Base-by-base conservation (phyloP, 1,140 invertebrate genomes). In the Achroia grisella region DNA sequence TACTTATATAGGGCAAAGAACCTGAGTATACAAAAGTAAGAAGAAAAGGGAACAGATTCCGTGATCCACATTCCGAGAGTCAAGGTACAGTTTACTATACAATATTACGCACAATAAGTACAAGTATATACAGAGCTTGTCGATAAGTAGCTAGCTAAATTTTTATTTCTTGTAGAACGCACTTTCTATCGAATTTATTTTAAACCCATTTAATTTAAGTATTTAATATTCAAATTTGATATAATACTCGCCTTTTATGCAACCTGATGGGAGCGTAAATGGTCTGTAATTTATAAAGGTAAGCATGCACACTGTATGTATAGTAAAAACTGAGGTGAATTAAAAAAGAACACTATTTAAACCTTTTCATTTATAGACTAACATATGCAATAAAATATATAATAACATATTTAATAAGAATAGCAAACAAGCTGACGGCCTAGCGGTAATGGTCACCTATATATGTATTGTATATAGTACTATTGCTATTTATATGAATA, bases 11-110 rank as follows among this genome's bases (percentile, higher is more conserved):
- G 91, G 89, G 89, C 53, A 93, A 93, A 86, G 92, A 94, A 63
- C 92, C 91, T 42, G 92, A 94, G 73, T 94, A 94, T 65, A 93
- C 91, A 6, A 94, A 94, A 87, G 92, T 93, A 10, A 83, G 91
- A 66, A 91, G 92, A 91, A 93, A 93, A 91, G 91, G 91, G 44
- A 89, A 89, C 45, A 88, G 90, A 63, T 86, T 93, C 29, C 86
- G 92, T 49, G 92, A 93, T 77, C 91, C 92, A 1, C 92, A 93
- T 77, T 93, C 92, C 1, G 92, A 93, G 74, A 93, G 92, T 69
- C 92, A 93, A 92, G 92, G 92, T 93, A 88, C 33, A 6, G 10
- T 43, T 32, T 30, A 15, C 6, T 35, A 15, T 37, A 17, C 14
- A 17, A 8, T 17, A n/a, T 17, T 4, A 4, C 15, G 9, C 17